phyloP scores from a whole-genome alignment of 2,888 invertebrate species.

The Fragum whitleyi region DNA sequence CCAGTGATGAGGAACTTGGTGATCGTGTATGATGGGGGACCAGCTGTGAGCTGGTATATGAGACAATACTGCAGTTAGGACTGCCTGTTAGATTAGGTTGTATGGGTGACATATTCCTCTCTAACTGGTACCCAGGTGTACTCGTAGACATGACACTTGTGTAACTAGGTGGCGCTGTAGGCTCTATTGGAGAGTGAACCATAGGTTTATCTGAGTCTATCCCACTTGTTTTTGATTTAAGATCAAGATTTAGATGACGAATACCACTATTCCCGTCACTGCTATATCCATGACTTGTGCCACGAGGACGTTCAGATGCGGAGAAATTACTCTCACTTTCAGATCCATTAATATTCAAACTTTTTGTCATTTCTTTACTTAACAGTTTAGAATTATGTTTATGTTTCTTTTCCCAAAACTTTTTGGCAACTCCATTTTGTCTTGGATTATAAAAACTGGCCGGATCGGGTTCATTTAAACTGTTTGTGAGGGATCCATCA shows the following conservation, averaged over 20 bases:
- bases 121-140: conserved; percentile 48
- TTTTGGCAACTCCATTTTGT: conserved; percentile 96
- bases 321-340: conserved; percentile 71
- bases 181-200: conserved; percentile 43
- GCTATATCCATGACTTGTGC: conserved; percentile 65
- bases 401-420: conserved; percentile 92
- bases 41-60: conserved; percentile 60
- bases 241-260: conserved; percentile 77
- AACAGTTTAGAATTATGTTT: conserved; percentile 80
- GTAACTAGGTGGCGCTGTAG: conserved; percentile 54
- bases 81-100: conserved; percentile 40
- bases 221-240: conserved; percentile 76
- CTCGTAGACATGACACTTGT: conserved; percentile 46
- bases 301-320: conserved; percentile 67
- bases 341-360: conserved; percentile 76
- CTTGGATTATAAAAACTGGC: conserved; percentile 95
- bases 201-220: conserved; percentile 45
- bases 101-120: conserved; percentile 41
- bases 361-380: conserved; percentile 79
- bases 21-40: conserved; percentile 73
- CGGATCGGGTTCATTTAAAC: conserved; percentile 52
- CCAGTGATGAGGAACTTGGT: conserved; percentile 75
- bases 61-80: conserved; percentile 64
- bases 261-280: conserved; percentile 64
- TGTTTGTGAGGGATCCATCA: conserved; percentile 50